phyloP scores from a whole-genome alignment of 1,140 invertebrate genomes.

The Atta cephalotes region DNA sequence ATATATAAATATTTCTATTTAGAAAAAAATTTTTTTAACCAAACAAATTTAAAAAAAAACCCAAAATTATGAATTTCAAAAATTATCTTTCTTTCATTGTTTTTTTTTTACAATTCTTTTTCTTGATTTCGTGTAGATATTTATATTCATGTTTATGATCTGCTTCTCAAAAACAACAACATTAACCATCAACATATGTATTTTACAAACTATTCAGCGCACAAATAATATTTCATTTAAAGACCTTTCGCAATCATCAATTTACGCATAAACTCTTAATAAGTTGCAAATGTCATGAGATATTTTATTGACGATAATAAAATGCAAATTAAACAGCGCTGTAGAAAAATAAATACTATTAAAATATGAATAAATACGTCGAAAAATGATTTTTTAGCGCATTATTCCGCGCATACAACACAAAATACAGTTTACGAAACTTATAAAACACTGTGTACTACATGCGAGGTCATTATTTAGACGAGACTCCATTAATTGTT shows the following conservation, averaged over 20 bases:
- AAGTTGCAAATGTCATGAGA: neutral
- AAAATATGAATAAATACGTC: neutral
- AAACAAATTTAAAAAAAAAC: neutral
- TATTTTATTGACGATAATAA: constrained; percentile 14
- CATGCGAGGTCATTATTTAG: constrained; percentile 19
- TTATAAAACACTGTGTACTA: neutral
- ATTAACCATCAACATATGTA: neutral
- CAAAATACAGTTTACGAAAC: neutral
- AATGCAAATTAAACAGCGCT: neutral
- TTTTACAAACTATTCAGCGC: neutral
- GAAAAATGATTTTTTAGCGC: neutral
- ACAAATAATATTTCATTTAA: constrained; percentile 20
- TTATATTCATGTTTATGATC: neutral
- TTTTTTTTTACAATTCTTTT: neutral
- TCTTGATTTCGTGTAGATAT: neutral
- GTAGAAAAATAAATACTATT: neutral
- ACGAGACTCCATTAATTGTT: constrained; percentile 12
- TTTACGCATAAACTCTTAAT: constrained; percentile 2
- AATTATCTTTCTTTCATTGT: neutral
- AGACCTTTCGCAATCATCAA: neutral
- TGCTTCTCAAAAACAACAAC: neutral
- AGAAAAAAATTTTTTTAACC: neutral
- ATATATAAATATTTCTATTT: neutral
- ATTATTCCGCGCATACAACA: neutral
- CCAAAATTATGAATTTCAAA: neutral